Base-by-base conservation (phyloP, 1,140 invertebrate genomes). In the Trypoxylus dichotomus region DNA sequence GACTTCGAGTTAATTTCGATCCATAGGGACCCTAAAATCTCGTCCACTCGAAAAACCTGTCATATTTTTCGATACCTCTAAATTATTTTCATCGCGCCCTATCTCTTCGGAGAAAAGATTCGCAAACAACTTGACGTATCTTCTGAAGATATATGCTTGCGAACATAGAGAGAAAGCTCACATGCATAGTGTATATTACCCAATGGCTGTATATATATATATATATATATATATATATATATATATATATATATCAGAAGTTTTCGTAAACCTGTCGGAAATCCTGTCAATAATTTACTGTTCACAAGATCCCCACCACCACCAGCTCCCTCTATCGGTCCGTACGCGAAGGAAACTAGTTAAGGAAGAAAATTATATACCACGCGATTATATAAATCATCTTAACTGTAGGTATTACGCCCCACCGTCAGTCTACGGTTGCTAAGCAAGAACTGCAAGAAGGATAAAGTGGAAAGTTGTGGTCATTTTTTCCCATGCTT, bases 241-340 rank as follows among this genome's bases (percentile, higher is more conserved):
- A n/a, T n/a, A n/a, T n/a, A n/a, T n/a, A 11, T 41, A 41, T 1
- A 6, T 54, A 54, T 54, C 47, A 3, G 19, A 54, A 54, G 47
- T 54, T 54, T 54, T 54, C 47, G 15, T 54, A 54, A 54, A 54
- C 47, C 47, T 54, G 47, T 54, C 47, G 47, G 47, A 54, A 54
- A 54, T 54, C 47, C 47, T 54, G 47, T 54, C 47, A 54, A 54
- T 54, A 54, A 54, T 54, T 54, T 54, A 54, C 19, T 15, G 47
- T 54, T 19, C 19, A n/a, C 15, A 54, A 19, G 47, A 19, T 54
- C 47, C 15, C 19, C 47, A 6, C 47, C 15, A 6, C 47, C 15
- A 19, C 13, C 47, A 54, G n/a, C n/a, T n/a, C 47, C 47, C 47
- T 54, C 15, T 54, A 54, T 5, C n/a, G 43, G 37, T 41, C 10